These are phyloP conservation scores for Agelas oroides DNA, from an alignment of 37 sponge, comb jelly and placozoan genomes.

Conservation along the genomic window DNA sequence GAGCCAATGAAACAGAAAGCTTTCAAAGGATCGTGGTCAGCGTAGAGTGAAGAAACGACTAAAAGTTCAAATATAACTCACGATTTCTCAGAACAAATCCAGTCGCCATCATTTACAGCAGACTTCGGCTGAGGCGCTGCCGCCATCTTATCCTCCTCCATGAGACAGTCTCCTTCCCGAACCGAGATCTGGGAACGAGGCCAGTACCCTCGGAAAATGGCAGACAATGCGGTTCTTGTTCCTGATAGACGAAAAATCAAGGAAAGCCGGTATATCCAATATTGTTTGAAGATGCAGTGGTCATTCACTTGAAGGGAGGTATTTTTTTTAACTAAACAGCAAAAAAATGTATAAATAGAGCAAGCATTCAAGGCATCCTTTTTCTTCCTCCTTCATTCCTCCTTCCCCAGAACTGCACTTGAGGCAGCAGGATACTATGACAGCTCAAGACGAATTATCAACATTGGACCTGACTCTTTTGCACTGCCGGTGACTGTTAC, in stretches of 20 bases:
- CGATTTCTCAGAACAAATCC: slow-evolving; percentile 90
- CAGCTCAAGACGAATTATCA: slow-evolving; percentile 14
- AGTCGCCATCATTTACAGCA: slow-evolving; percentile 93
- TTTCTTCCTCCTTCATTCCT: too few species aligned
- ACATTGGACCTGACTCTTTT: neutral
- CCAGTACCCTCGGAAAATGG: too few species aligned
- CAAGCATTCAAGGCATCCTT: too few species aligned
- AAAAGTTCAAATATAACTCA: slow-evolving; percentile 26
- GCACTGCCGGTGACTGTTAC: slow-evolving; percentile 8
- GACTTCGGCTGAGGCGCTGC: neutral
- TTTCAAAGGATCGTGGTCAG: too few species aligned
- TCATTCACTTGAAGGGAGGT: too few species aligned
- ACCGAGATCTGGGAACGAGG: too few species aligned
- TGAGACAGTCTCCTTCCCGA: too few species aligned
- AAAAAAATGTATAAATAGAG: too few species aligned
- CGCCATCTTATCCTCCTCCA: slow-evolving; percentile 1
- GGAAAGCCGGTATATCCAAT: neutral
- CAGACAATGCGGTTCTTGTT: slow-evolving; percentile 2
- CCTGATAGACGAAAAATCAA: neutral
- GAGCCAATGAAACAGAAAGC: too few species aligned
- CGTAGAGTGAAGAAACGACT: too few species aligned
- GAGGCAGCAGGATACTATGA: slow-evolving; percentile 36
- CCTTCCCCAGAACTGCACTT: slow-evolving; percentile 18
- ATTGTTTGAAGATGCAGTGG: too few species aligned
- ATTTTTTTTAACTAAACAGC: too few species aligned